Conservation (phyloP, 2,888 invertebrate genomes). For the Apeira syringaria region DNA sequence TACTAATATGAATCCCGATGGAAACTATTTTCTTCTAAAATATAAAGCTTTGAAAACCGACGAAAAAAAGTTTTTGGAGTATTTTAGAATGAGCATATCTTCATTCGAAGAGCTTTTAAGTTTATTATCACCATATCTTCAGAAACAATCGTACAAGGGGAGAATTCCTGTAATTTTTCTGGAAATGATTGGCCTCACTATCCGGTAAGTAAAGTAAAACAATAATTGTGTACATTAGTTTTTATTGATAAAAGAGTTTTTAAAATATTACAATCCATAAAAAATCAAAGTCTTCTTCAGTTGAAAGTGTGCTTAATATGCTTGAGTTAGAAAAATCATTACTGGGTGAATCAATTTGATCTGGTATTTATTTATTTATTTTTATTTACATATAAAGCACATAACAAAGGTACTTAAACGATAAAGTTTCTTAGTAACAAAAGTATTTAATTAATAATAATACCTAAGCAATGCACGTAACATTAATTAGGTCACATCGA, state of each 20-base stretch:
- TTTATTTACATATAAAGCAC: too few relatives aligned
- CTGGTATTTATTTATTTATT: too few relatives aligned
- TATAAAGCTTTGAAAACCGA: conserved; percentile 22
- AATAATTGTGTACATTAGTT: conserved; percentile 32
- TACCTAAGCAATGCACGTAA: too few relatives aligned
- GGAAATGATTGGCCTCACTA: conserved; percentile 38
- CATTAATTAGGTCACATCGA: too few relatives aligned
- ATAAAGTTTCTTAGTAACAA: too few relatives aligned
- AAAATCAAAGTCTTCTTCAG: conserved; percentile 38
- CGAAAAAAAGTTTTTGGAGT: conserved; percentile 30
- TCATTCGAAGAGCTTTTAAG: conserved; percentile 32
- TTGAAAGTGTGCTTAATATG: conserved; percentile 25
- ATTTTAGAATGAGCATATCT: conserved; percentile 38
- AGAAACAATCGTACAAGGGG: conserved; percentile 35
- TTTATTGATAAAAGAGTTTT: conserved; percentile 33
- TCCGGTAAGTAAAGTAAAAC: conserved; percentile 34
- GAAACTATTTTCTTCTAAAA: conserved; percentile 29
- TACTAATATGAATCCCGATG: conserved; percentile 31
- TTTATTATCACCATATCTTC: conserved; percentile 34
- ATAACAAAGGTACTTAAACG: too few relatives aligned
- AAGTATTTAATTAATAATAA: too few relatives aligned
- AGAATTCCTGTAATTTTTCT: conserved; percentile 39
- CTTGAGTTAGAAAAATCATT: conserved; percentile 32
- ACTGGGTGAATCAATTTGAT: conserved; percentile 37
- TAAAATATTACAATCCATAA: conserved; percentile 32